Evolutionary conservation across 1,140 invertebrate species (phyloP).

Genomic region (Maconellicoccus hirsutus): DNA sequence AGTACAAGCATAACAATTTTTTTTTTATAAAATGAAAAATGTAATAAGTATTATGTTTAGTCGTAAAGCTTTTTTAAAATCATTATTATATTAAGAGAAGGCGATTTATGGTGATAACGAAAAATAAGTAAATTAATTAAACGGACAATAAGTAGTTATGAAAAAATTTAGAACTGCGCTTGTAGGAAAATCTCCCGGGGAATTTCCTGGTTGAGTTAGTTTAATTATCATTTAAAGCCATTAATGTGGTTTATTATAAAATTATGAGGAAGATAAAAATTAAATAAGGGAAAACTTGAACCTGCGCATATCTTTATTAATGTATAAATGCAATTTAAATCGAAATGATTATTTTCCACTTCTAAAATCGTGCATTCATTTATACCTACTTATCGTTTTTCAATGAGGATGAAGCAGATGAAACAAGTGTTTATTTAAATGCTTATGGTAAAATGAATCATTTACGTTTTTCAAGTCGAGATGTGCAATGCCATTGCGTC

Average conservation of each 20-base stretch:
- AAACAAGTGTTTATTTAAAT: no score
- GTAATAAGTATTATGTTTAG: no score
- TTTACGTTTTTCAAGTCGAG: no score
- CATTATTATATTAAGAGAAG: neutral
- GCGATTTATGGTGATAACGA: neutral
- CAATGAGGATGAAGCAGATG: no score
- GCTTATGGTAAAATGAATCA: no score
- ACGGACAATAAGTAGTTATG: neutral
- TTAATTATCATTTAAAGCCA: slow-evolving; percentile 3
- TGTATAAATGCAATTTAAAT: neutral
- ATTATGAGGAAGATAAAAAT: neutral
- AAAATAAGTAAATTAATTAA: neutral
- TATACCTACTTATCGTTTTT: no score
- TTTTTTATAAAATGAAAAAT: no score
- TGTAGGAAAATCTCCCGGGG: neutral
- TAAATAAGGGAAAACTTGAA: slow-evolving; percentile 5
- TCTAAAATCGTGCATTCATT: no score
- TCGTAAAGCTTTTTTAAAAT: neutral
- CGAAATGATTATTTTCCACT: neutral
- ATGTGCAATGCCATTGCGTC: no score
- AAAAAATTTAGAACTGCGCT: neutral
- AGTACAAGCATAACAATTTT: no score
- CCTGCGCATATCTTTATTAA: neutral
- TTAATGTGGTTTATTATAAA: slow-evolving; percentile 10
- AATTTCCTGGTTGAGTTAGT: slow-evolving; percentile 3